Conservation (phyloP, 2,113 vertebrate genomes). For the Lepus americanus region DNA sequence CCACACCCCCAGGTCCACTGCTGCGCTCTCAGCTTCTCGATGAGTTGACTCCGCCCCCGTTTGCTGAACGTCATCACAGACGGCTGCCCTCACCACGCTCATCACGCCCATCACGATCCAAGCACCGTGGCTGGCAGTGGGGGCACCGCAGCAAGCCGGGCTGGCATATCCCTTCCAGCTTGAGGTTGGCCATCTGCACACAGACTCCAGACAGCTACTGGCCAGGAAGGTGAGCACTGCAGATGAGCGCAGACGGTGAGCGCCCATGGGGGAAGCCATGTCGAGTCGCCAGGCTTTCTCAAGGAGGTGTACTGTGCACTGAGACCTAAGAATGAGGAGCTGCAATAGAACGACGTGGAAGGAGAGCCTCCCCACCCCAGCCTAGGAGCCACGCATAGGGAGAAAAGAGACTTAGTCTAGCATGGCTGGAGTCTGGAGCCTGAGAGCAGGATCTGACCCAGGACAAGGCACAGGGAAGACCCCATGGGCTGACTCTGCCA, state of each 20-base stretch:
- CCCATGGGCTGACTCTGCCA: accelerated
- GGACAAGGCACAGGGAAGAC: accelerated
- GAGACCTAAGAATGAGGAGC: background rate
- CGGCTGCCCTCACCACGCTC: background rate
- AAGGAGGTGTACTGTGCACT: background rate
- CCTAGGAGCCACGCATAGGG: accelerated
- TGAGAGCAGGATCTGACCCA: background rate
- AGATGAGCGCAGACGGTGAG: accelerated
- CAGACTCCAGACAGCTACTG: background rate
- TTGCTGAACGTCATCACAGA: background rate
- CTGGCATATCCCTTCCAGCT: accelerated
- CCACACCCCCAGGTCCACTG: background rate
- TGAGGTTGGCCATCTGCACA: accelerated
- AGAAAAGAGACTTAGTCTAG: background rate
- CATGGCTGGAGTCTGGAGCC: background rate
- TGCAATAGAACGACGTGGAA: accelerated
- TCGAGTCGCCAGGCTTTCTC: background rate
- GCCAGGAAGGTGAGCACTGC: accelerated
- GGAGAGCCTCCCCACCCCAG: no score
- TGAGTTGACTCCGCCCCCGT: accelerated
- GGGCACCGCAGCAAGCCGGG: accelerated
- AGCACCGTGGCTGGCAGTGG: background rate
- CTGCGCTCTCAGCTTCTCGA: accelerated
- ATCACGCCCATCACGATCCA: accelerated
- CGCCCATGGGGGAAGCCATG: accelerated